Evolutionary conservation across 2,888 invertebrate genomes (phyloP), one percentile per base, ranked within the genome.

Genomic region (Conops quadrifasciatus): DNA sequence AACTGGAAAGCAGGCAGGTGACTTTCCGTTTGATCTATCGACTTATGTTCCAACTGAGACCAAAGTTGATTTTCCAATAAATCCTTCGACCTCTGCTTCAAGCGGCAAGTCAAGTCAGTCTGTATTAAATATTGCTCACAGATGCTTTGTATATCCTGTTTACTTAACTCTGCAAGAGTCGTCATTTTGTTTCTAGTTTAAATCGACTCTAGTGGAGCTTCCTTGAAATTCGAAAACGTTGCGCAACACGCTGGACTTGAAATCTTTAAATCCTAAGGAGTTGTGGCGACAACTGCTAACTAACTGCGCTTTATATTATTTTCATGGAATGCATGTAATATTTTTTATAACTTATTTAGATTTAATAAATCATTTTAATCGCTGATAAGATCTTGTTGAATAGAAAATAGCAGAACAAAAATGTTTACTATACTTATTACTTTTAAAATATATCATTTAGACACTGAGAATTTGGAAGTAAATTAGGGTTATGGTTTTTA

Each of bases 41-140:
- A 58, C 21, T 2, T n/a, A 11, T 28, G 2, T 21, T 36, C 62
- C 16, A 2, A 49, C 15, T 49, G 16, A 49, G 49, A 13, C 5
- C 4, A 49, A 16, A 56, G 3, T 56, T 24, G 19, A 56, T 56
- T 56, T 21, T 56, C 24, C 53, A 24, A 21, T 19, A 21, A 21
- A 56, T 56, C 7, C 15, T 56, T 21, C 0, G 9, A 5, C n/a
- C 60, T 65, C 28, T 21, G 26, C 16, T n/a, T n/a, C 3, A 19
- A 59, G 11, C 16, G 36, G 16, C 51, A 51, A 16, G 19, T 45
- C 28, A 28, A 28, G 1, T 59, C 7, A 49, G 66, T 47, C 28
- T 72, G 67, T 7, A 71, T 66, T n/a, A 76, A 73, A 65, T 76
- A 74, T 19, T 73, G 73, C 30, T 67, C 64, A 21, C 77, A 77